Evolutionary conservation across 2,113 vertebrate species (phyloP).

Genomic region (Cyprinus carpio): DNA sequence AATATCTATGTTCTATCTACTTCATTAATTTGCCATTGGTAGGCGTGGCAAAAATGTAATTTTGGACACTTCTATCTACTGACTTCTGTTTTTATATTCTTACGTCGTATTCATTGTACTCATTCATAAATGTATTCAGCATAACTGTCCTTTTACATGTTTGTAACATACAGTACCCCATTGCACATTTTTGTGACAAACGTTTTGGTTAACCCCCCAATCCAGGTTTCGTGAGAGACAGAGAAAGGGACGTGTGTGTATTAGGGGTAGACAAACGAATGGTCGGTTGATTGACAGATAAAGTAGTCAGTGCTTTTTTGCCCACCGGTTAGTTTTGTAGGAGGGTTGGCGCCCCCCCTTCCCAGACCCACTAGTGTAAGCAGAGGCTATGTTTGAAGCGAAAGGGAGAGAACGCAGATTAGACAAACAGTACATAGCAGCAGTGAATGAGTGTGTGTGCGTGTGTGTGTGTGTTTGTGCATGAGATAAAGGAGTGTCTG

Average conservation of each 20-base stretch:
- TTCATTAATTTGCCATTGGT: no score
- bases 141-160: not conserved
- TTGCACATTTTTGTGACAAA: not conserved
- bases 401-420: conserved; percentile 69
- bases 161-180: not conserved
- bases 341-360: conserved; percentile 73
- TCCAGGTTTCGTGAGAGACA: conserved; percentile 30
- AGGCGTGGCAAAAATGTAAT: not conserved
- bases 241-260: conserved; percentile 33
- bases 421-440: conserved; percentile 49
- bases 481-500: conserved; percentile 22
- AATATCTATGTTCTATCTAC: no score
- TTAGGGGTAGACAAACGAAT: conserved; percentile 43
- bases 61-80: conserved; percentile 6
- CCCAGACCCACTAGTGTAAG: conserved; percentile 74
- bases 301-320: conserved; percentile 66
- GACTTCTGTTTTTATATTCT: not conserved
- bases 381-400: conserved; percentile 66
- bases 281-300: conserved; percentile 50
- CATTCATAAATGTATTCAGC: not conserved
- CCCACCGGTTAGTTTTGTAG: conserved; percentile 81
- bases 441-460: conserved; percentile 19
- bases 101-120: not conserved
- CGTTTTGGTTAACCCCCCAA: not conserved
- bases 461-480: conserved; percentile 17